Evolutionary conservation across 2,888 invertebrate species (phyloP).

Genomic region (Aphodius sticticus): DNA sequence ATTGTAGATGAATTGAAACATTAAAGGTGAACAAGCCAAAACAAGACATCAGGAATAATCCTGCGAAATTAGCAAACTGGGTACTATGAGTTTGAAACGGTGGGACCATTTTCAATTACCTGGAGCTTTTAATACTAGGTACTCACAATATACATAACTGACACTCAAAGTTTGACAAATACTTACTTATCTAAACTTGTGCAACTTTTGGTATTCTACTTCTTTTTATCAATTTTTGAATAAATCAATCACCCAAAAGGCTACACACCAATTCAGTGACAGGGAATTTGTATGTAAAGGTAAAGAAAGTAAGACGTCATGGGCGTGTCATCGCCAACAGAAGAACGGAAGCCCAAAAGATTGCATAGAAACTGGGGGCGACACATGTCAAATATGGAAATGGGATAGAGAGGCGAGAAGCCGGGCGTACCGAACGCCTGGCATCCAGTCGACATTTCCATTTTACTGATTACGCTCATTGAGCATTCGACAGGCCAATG

Average conservation of each 20-base stretch:
- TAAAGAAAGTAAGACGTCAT: slow-evolving; percentile 34
- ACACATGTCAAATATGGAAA: slow-evolving; percentile 57
- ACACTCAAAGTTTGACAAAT: too few relatives aligned
- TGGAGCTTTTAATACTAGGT: too few relatives aligned
- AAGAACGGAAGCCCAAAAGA: slow-evolving; percentile 33
- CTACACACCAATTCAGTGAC: slow-evolving; percentile 27
- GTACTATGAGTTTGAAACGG: too few relatives aligned
- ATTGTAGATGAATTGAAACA: too few relatives aligned
- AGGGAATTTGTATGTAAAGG: slow-evolving; percentile 33
- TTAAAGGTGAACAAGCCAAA: too few relatives aligned
- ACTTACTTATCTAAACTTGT: too few relatives aligned
- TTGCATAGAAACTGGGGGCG: slow-evolving; percentile 27
- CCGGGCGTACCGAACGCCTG: neutral
- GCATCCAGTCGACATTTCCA: slow-evolving; percentile 53
- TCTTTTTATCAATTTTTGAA: neutral
- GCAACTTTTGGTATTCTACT: too few relatives aligned
- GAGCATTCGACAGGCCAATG: slow-evolving; percentile 61
- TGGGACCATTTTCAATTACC: too few relatives aligned
- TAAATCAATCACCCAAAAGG: neutral
- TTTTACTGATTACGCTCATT: slow-evolving; percentile 60
- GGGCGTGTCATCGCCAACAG: slow-evolving; percentile 27
- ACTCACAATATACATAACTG: too few relatives aligned
- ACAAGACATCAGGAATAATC: too few relatives aligned
- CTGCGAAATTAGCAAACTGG: too few relatives aligned
- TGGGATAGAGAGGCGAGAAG: slow-evolving; percentile 38